phyloP scores from a whole-genome alignment of 2,888 invertebrate species.

The Lasioglossum zephyrum region DNA sequence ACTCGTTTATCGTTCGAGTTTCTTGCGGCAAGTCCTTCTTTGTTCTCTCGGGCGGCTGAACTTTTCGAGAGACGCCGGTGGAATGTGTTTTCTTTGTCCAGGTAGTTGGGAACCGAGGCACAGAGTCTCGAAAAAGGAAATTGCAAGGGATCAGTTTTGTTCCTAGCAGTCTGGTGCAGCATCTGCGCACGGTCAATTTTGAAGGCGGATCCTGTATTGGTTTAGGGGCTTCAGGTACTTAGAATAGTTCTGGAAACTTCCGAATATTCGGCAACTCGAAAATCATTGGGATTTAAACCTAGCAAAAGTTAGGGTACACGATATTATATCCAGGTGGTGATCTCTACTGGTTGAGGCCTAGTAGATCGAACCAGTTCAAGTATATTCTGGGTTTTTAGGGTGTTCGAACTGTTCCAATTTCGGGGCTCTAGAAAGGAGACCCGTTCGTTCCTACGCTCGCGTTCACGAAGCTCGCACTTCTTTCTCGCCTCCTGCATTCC shows the following conservation, averaged over 20 bases:
- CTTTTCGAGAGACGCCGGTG: not conserved
- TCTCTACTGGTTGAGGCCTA: too few species aligned
- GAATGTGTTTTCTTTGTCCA: not conserved
- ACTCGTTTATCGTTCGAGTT: slow-evolving; percentile 49
- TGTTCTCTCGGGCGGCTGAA: slow-evolving; percentile 1
- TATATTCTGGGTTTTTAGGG: not conserved
- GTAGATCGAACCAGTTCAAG: not conserved
- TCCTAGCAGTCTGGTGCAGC: not conserved
- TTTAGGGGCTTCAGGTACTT: not conserved
- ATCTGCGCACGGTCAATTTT: not conserved
- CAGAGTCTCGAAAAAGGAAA: not conserved
- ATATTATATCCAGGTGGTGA: not conserved
- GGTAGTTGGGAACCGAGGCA: not conserved
- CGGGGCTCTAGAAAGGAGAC: slow-evolving; percentile 16
- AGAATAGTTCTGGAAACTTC: not conserved
- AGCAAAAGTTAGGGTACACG: too few species aligned
- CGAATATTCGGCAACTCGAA: too few species aligned
- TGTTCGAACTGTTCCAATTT: not conserved
- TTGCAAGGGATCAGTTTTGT: not conserved
- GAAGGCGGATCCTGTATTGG: not conserved
- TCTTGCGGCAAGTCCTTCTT: slow-evolving; percentile 30
- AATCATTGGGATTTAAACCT: too few species aligned
- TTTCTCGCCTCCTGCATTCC: slow-evolving; percentile 74
- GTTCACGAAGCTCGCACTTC: slow-evolving; percentile 40
- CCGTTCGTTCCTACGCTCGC: slow-evolving; percentile 20